Percentiles rank a stretch among this genome's conserved stretches.
Evolutionary conservation across 2,113 vertebrate genomes (phyloP).

Genomic region (Microcebus tavaratra): DNA sequence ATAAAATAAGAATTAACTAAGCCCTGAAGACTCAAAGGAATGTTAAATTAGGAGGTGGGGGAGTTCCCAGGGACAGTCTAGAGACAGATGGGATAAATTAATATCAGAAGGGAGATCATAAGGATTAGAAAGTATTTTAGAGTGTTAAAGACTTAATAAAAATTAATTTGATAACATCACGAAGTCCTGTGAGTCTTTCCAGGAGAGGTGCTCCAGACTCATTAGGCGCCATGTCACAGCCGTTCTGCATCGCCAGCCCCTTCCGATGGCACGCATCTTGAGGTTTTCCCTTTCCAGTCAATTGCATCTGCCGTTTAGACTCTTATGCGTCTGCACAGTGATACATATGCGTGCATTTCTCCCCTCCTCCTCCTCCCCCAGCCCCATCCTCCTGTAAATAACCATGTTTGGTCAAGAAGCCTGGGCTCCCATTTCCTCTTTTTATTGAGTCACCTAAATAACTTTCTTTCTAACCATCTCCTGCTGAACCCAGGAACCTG

Average conservation of each 20-base stretch:
- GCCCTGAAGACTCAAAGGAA: not conserved
- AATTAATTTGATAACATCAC: not conserved
- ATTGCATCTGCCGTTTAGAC: not conserved
- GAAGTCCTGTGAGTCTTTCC: not conserved
- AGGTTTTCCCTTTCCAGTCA: not conserved
- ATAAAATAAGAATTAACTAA: not conserved
- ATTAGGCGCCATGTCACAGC: accelerated
- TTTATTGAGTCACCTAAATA: not conserved
- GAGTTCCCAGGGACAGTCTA: not conserved
- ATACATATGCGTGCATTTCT: not conserved
- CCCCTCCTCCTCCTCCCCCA: not conserved
- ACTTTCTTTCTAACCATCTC: not conserved
- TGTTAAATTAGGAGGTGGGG: not conserved
- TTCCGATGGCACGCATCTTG: not conserved
- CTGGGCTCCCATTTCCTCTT: not conserved
- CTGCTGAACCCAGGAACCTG: not conserved
- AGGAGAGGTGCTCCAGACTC: not conserved
- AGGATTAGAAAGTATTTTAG: not conserved
- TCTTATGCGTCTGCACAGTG: not conserved
- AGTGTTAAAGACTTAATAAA: not conserved
- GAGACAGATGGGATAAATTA: not conserved
- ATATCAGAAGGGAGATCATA: not conserved
- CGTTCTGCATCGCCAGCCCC: not conserved
- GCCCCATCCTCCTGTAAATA: not conserved
- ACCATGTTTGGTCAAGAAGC: not conserved